phyloP scores from a whole-genome alignment of 2,888 invertebrate genomes.

The Nudaria mundana region DNA sequence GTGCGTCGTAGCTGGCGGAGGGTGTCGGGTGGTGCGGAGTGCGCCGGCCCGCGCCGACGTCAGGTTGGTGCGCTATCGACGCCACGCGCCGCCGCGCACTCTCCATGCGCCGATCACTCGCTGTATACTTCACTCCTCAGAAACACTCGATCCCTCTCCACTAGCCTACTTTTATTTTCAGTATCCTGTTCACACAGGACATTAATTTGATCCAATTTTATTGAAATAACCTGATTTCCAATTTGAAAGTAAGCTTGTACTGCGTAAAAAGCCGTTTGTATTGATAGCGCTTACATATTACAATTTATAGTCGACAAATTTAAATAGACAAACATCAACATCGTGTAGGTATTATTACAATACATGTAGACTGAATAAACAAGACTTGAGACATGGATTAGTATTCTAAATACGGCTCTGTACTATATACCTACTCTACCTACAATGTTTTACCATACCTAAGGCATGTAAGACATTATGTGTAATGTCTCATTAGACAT shows the following conservation, averaged over 20 bases:
- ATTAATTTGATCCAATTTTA: slow-evolving; percentile 48
- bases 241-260: slow-evolving; percentile 31
- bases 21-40: slow-evolving; percentile 42
- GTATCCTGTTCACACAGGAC: slow-evolving; percentile 50
- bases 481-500: too few species aligned
- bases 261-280: slow-evolving; percentile 31
- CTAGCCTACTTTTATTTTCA: slow-evolving; percentile 52
- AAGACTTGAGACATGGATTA: too few species aligned
- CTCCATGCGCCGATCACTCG: slow-evolving; percentile 44
- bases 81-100: slow-evolving; percentile 48
- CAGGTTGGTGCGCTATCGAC: slow-evolving; percentile 37
- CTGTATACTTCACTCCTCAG: slow-evolving; percentile 55
- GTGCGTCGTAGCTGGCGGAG: slow-evolving; percentile 51
- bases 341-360: slow-evolving; percentile 11
- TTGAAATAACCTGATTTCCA: slow-evolving; percentile 40
- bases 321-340: slow-evolving; percentile 26
- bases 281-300: slow-evolving; percentile 26
- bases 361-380: slow-evolving; percentile 11
- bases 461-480: too few species aligned
- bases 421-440: too few species aligned
- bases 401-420: background rate
- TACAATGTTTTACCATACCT: too few species aligned
- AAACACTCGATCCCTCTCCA: slow-evolving; percentile 59
- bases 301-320: slow-evolving; percentile 31
- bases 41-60: slow-evolving; percentile 45